Percentiles rank a stretch among this genome's conserved stretches.
Evolutionary conservation across 53 echinoderm and acorn worm species (phyloP).

Genomic region (Echinarachnius parma): DNA sequence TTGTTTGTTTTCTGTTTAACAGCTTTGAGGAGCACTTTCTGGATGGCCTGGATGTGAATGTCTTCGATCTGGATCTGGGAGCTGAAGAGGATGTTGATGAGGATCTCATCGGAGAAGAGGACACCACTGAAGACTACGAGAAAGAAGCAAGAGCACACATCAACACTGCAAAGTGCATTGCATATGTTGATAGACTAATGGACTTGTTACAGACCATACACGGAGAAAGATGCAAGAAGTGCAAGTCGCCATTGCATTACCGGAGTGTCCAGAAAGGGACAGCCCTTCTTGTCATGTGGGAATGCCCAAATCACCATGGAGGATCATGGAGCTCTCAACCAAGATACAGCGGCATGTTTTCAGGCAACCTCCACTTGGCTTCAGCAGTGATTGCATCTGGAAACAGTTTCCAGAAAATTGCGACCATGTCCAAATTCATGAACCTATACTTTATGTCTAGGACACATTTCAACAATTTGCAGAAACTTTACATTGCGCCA

Average conservation of each 20-base stretch:
- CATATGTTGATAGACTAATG: neutral
- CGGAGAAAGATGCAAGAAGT: neutral
- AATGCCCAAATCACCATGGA: slow-evolving; percentile 5
- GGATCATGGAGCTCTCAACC: neutral
- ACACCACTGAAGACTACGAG: slow-evolving; percentile 13
- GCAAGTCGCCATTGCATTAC: neutral
- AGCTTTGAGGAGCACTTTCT: slow-evolving; percentile 1
- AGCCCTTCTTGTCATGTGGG: slow-evolving; percentile 4
- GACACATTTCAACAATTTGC: slow-evolving; percentile 10
- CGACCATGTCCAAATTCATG: neutral
- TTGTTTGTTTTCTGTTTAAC: neutral
- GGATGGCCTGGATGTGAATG: slow-evolving; percentile 10
- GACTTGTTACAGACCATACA: neutral
- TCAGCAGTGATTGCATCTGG: neutral
- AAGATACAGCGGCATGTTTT: slow-evolving; percentile 2
- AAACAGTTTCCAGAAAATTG: slow-evolving; percentile 10
- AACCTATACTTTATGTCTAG: neutral
- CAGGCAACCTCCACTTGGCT: neutral
- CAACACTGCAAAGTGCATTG: neutral
- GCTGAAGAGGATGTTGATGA: slow-evolving; percentile 16
- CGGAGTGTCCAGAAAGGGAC: neutral
- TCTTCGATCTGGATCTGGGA: slow-evolving; percentile 10
- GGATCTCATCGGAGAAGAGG: slow-evolving; percentile 10
- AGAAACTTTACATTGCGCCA: too few relatives aligned
- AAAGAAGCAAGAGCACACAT: neutral